Conservation (phyloP, 2,113 vertebrate species). For the Chaetodon trifascialis region DNA sequence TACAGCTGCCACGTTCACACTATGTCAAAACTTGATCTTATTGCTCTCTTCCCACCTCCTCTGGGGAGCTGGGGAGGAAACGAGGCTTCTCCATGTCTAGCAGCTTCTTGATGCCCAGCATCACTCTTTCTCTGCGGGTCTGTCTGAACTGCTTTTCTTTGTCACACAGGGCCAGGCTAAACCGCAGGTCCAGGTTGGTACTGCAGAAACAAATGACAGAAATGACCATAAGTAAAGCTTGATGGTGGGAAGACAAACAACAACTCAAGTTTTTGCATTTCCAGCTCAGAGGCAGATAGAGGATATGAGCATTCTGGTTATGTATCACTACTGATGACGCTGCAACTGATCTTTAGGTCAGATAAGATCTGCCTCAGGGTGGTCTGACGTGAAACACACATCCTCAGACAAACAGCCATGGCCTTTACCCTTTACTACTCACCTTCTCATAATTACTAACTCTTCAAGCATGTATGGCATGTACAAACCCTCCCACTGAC, state of each 20-base stretch:
- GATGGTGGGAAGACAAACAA: neutral
- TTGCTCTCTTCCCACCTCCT: slow-evolving; percentile 84
- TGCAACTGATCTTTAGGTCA: slow-evolving; percentile 4
- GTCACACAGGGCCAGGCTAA: slow-evolving; percentile 94
- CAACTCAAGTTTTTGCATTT: neutral
- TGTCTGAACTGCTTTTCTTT: slow-evolving; percentile 93
- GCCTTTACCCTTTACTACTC: neutral
- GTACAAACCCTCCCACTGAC: slow-evolving; percentile 7
- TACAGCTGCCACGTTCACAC: neutral
- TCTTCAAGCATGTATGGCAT: neutral
- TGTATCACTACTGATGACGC: neutral
- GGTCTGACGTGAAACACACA: slow-evolving; percentile 14
- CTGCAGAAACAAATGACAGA: slow-evolving; percentile 72
- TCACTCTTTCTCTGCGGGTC: slow-evolving; percentile 87
- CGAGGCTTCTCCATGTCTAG: slow-evolving; percentile 87
- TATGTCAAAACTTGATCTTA: neutral
- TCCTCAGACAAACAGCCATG: neutral
- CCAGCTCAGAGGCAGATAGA: neutral
- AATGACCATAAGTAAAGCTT: neutral
- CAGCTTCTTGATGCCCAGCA: slow-evolving; percentile 91
- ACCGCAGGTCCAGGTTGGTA: slow-evolving; percentile 92
- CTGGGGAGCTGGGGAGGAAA: slow-evolving; percentile 83
- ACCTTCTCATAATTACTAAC: neutral
- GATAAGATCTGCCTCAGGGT: slow-evolving; percentile 1
- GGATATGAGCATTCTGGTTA: neutral